Percentiles rank a stretch among this genome's conserved stretches.
These are phyloP conservation scores for Pantherophis guttatus DNA, from an alignment of 2,113 vertebrate genomes.

Conservation along the genomic window DNA sequence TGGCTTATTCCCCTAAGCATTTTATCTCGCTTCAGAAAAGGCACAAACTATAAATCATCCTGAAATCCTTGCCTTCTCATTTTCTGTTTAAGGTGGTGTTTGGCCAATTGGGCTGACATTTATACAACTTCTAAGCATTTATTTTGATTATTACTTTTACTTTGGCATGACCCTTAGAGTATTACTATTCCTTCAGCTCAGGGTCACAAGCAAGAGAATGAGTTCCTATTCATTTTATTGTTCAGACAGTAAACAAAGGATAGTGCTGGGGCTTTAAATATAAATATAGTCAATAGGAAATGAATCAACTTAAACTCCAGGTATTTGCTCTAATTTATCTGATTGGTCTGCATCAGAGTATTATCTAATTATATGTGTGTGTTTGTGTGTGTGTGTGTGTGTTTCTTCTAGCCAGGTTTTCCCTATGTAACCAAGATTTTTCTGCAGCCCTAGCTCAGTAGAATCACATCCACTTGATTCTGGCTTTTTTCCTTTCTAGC, in stretches of 20 bases:
- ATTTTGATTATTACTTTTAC: slow-evolving; percentile 34
- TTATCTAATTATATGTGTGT: neutral
- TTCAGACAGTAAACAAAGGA: neutral
- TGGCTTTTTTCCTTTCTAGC: no score
- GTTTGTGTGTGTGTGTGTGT: no score
- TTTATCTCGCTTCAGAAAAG: slow-evolving; percentile 64
- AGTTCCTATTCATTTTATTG: neutral
- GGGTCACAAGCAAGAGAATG: slow-evolving; percentile 8
- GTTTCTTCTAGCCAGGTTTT: no score
- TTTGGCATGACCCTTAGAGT: slow-evolving; percentile 5
- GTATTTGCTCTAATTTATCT: neutral
- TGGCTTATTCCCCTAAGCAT: slow-evolving; percentile 40
- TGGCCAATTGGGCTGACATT: slow-evolving; percentile 17
- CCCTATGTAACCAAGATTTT: no score
- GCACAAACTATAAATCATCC: slow-evolving; percentile 74
- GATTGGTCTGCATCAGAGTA: neutral
- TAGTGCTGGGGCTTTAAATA: neutral
- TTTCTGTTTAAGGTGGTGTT: slow-evolving; percentile 67
- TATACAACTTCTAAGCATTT: slow-evolving; percentile 45
- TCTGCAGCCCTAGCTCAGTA: no score
- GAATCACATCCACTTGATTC: no score
- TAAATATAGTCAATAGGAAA: neutral
- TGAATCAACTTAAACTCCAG: neutral
- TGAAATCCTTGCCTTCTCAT: slow-evolving; percentile 70
- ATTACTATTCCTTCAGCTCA: slow-evolving; percentile 45